These are phyloP conservation scores for Orchesella flavescens DNA, from an alignment of 2,888 invertebrate species.

Conservation along the genomic window DNA sequence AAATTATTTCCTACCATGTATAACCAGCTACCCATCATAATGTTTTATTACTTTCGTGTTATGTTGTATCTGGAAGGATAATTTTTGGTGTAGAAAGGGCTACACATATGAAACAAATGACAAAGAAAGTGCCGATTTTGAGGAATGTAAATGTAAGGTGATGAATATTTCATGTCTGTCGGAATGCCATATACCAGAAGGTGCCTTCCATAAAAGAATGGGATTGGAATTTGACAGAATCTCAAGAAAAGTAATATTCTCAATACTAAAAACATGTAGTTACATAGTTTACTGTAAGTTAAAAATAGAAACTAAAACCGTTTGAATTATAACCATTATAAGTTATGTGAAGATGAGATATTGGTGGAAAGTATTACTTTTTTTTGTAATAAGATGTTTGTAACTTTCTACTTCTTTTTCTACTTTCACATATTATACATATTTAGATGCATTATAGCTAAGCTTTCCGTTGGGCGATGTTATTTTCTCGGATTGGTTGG, in stretches of 20 bases:
- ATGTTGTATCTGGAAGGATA: too few species aligned
- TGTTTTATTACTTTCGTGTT: too few species aligned
- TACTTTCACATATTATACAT: neutral
- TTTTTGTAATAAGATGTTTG: constrained; percentile 13
- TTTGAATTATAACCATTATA: constrained; percentile 14
- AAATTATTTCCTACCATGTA: too few species aligned
- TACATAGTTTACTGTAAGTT: constrained; percentile 9
- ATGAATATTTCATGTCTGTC: neutral
- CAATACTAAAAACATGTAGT: constrained; percentile 7
- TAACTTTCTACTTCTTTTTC: constrained; percentile 33
- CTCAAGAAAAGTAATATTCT: constrained; percentile 32
- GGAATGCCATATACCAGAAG: neutral
- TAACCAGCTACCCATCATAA: too few species aligned
- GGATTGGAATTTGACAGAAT: constrained; percentile 50
- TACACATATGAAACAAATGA: too few species aligned
- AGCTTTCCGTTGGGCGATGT: too few species aligned
- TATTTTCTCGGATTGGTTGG: too few species aligned
- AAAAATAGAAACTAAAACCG: neutral
- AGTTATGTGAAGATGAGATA: neutral
- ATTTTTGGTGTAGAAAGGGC: too few species aligned
- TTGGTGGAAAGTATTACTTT: constrained; percentile 33
- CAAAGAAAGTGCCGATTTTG: too few species aligned
- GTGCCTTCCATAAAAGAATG: constrained; percentile 15
- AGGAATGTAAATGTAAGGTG: too few species aligned
- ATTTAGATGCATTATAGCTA: too few species aligned